Base-by-base conservation (phyloP, 2,113 vertebrate species). In the Oncorhynchus tshawytscha region DNA sequence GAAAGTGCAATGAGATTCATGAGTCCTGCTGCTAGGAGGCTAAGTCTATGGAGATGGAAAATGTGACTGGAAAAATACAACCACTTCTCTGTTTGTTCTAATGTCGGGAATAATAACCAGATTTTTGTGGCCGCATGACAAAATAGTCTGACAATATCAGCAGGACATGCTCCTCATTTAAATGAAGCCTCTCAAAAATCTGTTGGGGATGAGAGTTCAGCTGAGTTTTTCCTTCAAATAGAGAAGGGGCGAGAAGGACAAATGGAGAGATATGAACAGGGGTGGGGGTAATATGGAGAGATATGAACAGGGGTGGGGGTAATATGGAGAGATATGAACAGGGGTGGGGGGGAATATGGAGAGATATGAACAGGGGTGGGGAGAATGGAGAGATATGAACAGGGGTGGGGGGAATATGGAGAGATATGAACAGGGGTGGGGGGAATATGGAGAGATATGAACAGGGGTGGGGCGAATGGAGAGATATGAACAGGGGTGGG, bases 11-110 rank as follows among this genome's bases (percentile, higher is more conserved):
- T 9, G 39, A 45, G 39, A 45, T 45, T 45, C 87, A 89, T 89
- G 87, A 89, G 89, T 85, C 89, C 82, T 81, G 25, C 79, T 78
- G 86, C 84, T 85, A 75, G 80, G 81, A 84, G 85, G 85, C 79
- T 86, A 83, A 5, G 73, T 78, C 84, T 82, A 80, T 84, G 85
- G 86, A 88, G 86, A 45, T 45, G 8, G 8, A 87, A 80, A 83
- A 80, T 82, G 49, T 77, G 78, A 75, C 80, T 76, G 76, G 69
- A 75, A 82, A 82, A 86, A 83, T 24, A 72, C 29, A 74, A 71
- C n/a, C 20, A 67, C 49, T 1, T n/a, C 66, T 81, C 74, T 4
- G 22, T 62, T 83, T 68, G 78, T 57, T 80, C 45, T 60, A 51
- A 59, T 82, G 82, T 81, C 74, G 62, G 73, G 84, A 86, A 80